Evolutionary conservation across 2,888 invertebrate species (phyloP).

Genomic region (Agriopis marginaria): DNA sequence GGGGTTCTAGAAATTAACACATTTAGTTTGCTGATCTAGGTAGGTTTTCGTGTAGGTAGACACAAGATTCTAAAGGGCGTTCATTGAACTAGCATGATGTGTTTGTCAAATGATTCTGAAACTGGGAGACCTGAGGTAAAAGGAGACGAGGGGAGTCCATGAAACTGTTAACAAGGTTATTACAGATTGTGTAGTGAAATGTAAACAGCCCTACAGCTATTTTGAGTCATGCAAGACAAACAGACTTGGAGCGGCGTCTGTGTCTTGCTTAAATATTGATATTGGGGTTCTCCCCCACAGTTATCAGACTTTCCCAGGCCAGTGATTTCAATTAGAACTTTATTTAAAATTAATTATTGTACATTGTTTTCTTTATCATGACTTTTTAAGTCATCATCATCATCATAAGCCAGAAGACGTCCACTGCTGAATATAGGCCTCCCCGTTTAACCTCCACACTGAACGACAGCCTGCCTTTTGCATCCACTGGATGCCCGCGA

Average conservation of each 20-base stretch:
- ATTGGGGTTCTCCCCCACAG: constrained; percentile 55
- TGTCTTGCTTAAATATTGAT: constrained; percentile 76
- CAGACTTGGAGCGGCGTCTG: constrained; percentile 66
- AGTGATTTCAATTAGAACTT: constrained; percentile 40
- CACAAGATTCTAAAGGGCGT: constrained; percentile 1
- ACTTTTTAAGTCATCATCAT: neutral
- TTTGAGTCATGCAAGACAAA: constrained; percentile 76
- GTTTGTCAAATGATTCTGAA: constrained; percentile 10
- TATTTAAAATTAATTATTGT: constrained; percentile 38
- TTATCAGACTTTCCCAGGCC: constrained; percentile 29
- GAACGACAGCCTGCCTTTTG: too few relatives aligned
- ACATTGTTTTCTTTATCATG: constrained; percentile 9
- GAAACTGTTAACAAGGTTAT: constrained; percentile 75
- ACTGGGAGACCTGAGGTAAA: constrained; percentile 8
- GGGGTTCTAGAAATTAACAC: neutral
- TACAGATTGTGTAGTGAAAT: constrained; percentile 71
- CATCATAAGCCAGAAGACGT: too few relatives aligned
- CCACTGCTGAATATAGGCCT: too few relatives aligned
- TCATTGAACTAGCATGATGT: constrained; percentile 9
- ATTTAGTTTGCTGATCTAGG: neutral
- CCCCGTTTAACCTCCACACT: too few relatives aligned
- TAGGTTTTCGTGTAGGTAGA: too few relatives aligned
- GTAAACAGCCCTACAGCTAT: constrained; percentile 76
- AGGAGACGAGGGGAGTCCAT: constrained; percentile 29
- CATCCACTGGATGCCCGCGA: too few relatives aligned